phyloP scores from a whole-genome alignment of 1,140 invertebrate genomes.

The Drosophila sp. region DNA sequence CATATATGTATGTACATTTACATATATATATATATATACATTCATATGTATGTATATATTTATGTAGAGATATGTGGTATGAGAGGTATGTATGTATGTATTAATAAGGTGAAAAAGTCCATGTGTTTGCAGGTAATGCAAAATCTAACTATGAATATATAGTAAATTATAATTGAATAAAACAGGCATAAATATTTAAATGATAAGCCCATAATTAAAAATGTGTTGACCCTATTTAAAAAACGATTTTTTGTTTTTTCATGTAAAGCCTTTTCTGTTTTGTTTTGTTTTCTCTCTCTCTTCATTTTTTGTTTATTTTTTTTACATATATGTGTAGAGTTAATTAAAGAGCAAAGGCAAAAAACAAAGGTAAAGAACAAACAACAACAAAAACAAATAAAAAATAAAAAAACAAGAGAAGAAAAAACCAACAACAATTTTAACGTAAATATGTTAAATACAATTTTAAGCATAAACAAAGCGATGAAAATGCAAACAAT shows the following conservation, averaged over 20 bases:
- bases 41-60: neutral
- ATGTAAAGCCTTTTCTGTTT: neutral
- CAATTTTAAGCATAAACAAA: conserved; percentile 58
- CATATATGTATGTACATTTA: no score
- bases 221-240: conserved; percentile 52
- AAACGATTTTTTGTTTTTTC: conserved; percentile 22
- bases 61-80: neutral
- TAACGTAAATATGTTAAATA: conserved; percentile 56
- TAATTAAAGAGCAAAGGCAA: conserved; percentile 55
- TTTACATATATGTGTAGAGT: conserved; percentile 36
- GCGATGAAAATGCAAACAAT: conserved; percentile 52
- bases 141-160: conserved; percentile 54
- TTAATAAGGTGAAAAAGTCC: conserved; percentile 67
- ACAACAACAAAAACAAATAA: conserved; percentile 6
- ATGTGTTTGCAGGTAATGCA: conserved; percentile 53
- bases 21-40: neutral
- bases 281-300: neutral
- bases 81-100: conserved; percentile 38
- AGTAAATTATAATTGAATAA: conserved; percentile 57
- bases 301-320: conserved; percentile 15
- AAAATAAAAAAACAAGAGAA: neutral
- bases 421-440: conserved; percentile 28
- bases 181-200: conserved; percentile 54
- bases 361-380: conserved; percentile 16
- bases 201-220: conserved; percentile 61